Evolutionary conservation across 2,113 vertebrate genomes (phyloP), one percentile per base, ranked within the genome.

Genomic region (Stictonetta naevosa): DNA sequence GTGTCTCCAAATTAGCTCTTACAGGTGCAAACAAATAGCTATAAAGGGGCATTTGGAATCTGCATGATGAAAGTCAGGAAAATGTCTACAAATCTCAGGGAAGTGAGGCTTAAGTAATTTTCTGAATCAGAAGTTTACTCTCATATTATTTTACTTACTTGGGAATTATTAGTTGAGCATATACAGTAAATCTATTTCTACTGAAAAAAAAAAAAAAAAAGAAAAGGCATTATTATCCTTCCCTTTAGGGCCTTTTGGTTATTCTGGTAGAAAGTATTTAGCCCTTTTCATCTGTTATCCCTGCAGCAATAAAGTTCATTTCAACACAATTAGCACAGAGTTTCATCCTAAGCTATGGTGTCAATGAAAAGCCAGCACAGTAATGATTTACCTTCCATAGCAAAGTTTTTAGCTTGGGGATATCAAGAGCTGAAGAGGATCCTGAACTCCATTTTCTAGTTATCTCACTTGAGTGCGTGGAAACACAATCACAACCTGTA

Each of bases 401-500:
- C 33, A 8, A 42, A 21, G 12, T 23, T 13, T 9, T 63, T 73
- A 63, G 13, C 10, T 19, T 21, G 38, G n/a, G 68, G 9, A 11
- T 73, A 23, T 3, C 8, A 60, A 88, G 56, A 19, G 0, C 7
- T 1, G 28, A 18, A 1, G 0, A 25, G 84, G 68, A 16, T 17
- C 31, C 25, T 8, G 36, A 58, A 34, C 73, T 46, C 6, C 7
- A 10, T 20, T 78, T 67, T 59, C 34, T 22, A 3, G 13, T 42
- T 58, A 16, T 31, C 34, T 60, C 33, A 18, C 62, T 38, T 12
- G 34, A 80, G 60, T 4, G 48, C 7, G 3, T 2, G 15, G 28
- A 26, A 31, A 6, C 1, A 0, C 40, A 40, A 44, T 13, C 63
- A 15, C 56, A 14, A 4, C 42, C 40, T 21, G 31, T 10, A 44